Conservation (phyloP, 2,888 invertebrate species). For the Machimus atricapillus region DNA sequence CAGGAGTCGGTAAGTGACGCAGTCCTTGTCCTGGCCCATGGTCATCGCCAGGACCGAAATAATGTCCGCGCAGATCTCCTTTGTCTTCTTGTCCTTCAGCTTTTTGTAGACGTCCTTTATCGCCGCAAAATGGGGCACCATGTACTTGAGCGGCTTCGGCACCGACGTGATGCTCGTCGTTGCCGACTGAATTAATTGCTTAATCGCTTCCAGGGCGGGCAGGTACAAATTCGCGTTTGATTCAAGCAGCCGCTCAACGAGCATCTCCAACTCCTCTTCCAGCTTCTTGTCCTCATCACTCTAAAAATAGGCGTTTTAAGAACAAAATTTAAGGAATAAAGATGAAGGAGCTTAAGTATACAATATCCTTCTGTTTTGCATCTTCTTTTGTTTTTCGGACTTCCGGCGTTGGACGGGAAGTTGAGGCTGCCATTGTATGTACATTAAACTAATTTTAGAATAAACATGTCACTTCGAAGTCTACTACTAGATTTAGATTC, state of each 20-base stretch:
- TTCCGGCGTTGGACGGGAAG: background rate
- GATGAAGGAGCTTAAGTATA: background rate
- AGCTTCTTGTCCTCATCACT: conserved; percentile 86
- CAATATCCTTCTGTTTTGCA: background rate
- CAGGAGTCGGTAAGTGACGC: conserved; percentile 82
- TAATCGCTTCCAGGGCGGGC: conserved; percentile 81
- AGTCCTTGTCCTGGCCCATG: conserved; percentile 75
- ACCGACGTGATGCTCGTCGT: conserved; percentile 98
- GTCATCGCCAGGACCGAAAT: conserved; percentile 93
- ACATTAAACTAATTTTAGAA: background rate
- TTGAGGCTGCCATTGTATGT: background rate
- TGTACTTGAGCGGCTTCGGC: conserved; percentile 93
- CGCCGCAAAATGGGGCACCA: conserved; percentile 82
- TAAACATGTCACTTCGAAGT: background rate
- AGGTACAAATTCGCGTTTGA: conserved; percentile 74
- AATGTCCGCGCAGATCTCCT: conserved; percentile 85
- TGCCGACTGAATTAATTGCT: conserved; percentile 84
- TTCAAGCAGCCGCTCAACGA: conserved; percentile 71
- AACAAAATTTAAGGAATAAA: background rate
- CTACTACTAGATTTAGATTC: background rate
- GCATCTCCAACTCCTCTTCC: conserved; percentile 84
- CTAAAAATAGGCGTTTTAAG: background rate
- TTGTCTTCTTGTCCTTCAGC: conserved; percentile 72
- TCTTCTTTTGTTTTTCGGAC: background rate
- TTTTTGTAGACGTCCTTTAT: conserved; percentile 82